Base-by-base conservation (phyloP, 2,888 invertebrate genomes). In the Drosophila maculinotata region DNA sequence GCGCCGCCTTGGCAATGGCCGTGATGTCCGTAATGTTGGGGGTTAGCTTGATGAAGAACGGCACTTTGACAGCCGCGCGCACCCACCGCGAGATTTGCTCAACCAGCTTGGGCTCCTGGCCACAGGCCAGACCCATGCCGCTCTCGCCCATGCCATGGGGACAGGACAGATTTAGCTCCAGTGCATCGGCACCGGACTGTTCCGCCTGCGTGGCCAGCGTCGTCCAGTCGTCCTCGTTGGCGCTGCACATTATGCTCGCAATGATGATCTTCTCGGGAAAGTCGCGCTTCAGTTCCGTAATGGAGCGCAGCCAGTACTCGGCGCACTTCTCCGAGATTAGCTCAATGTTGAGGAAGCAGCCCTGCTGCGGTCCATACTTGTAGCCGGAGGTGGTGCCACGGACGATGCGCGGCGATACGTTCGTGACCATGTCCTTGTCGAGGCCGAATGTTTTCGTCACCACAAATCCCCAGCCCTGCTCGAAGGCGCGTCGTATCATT, bases 81-180 rank as follows among this genome's bases (percentile, higher is more conserved):
- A 99, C 97, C 99, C 99, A 99, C 56, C 93, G 92, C 0, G 98
- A 96, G 87, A 99, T 99, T 69, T 96, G 94, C 76, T 94, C 93
- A 1, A 99, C 99, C 63, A 98, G 91, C 25, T 95, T 94, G 0
- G 98, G 96, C 90, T 98, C 97, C 93, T 99, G 98, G 58, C 99
- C 99, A 91, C 99, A 99, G 41, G 99, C 99, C 49, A 99, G 92
- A 0, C 99, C 99, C 99, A 99, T 99, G 35, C 99, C 99, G 9
- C 96, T 95, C 90, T 99, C 99, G 1, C 98, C 98, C 98, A 99
- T 99, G 5, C 99, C 99, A 91, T 99, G 99, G 0, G 99, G 99
- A 91, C 99, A 99, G 0, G 98, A 99, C 48, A 99, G 92, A 92
- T 99, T 99, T 48, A 99, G 92, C 89, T 99, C 99, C 10, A 99